These are phyloP conservation scores for Stomatorhinus ivindoensis DNA, from an alignment of 2,113 vertebrate genomes.

Conservation along the genomic window DNA sequence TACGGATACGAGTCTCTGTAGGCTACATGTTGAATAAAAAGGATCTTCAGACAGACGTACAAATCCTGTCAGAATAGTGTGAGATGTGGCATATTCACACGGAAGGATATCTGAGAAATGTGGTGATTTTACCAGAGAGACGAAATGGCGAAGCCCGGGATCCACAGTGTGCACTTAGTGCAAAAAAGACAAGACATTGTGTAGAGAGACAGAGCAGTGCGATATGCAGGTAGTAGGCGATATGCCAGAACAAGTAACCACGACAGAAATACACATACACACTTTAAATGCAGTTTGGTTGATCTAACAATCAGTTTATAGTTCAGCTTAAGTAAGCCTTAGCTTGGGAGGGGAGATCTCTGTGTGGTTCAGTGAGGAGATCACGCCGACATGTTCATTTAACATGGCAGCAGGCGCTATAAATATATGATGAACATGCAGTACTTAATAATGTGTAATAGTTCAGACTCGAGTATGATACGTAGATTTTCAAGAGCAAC, in stretches of 20 bases:
- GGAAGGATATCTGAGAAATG: neutral
- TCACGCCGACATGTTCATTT: neutral
- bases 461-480: neutral
- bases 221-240: neutral
- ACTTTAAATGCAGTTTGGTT: neutral
- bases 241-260: neutral
- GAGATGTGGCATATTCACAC: neutral
- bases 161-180: neutral
- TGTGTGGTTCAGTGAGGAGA: neutral
- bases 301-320: neutral
- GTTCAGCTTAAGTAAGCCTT: neutral
- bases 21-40: too few species aligned
- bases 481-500: neutral
- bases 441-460: neutral
- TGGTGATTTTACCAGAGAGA: neutral
- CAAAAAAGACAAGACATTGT: neutral
- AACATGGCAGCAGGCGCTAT: neutral
- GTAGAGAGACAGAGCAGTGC: neutral
- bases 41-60: too few species aligned
- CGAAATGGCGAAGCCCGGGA: neutral
- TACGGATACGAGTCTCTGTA: too few species aligned
- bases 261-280: neutral
- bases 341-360: neutral
- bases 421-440: neutral
- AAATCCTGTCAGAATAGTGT: too few species aligned